A percentile compares a stretch with the other conserved stretches of the same genome.
Evolutionary conservation across 2,113 vertebrate species (phyloP).

Genomic region (Microtus richardsoni): DNA sequence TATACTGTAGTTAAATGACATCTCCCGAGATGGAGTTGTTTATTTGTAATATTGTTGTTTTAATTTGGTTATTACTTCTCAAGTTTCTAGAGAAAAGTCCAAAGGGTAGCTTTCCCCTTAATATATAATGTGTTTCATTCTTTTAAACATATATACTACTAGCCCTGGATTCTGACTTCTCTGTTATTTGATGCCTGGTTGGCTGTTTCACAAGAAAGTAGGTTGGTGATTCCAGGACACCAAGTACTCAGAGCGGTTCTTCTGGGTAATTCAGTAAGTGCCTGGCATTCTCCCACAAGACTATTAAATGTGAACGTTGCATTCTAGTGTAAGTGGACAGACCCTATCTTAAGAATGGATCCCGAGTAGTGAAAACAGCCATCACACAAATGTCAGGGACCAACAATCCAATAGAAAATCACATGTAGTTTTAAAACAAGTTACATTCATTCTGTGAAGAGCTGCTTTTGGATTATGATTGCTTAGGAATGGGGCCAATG

Average conservation of each 20-base stretch:
- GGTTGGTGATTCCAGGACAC: constrained; percentile 61
- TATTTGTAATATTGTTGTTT: constrained; percentile 72
- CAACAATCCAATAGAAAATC: constrained; percentile 58
- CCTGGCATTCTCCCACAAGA: constrained; percentile 63
- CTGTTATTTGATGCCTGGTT: constrained; percentile 59
- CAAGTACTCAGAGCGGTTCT: constrained; percentile 59
- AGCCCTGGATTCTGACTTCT: constrained; percentile 47
- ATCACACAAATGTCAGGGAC: constrained; percentile 60
- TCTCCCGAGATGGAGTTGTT: constrained; percentile 69
- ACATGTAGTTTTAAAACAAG: constrained; percentile 63
- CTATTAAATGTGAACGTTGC: constrained; percentile 56
- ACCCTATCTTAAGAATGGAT: constrained; percentile 45
- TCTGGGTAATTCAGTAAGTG: constrained; percentile 68
- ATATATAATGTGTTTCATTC: constrained; percentile 74
- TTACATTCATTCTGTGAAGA: constrained; percentile 58
- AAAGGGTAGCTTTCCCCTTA: constrained; percentile 48
- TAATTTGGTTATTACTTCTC: constrained; percentile 68
- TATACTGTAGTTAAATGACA: constrained; percentile 50
- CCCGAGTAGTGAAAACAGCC: constrained; percentile 61
- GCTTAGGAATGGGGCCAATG: not conserved
- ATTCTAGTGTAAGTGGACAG: constrained; percentile 61
- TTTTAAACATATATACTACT: constrained; percentile 61
- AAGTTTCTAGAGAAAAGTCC: constrained; percentile 62
- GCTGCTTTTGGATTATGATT: constrained; percentile 57
- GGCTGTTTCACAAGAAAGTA: constrained; percentile 63